These are phyloP conservation scores for Epinotia demarniana DNA, from an alignment of 2,888 invertebrate genomes.

Conservation along the genomic window DNA sequence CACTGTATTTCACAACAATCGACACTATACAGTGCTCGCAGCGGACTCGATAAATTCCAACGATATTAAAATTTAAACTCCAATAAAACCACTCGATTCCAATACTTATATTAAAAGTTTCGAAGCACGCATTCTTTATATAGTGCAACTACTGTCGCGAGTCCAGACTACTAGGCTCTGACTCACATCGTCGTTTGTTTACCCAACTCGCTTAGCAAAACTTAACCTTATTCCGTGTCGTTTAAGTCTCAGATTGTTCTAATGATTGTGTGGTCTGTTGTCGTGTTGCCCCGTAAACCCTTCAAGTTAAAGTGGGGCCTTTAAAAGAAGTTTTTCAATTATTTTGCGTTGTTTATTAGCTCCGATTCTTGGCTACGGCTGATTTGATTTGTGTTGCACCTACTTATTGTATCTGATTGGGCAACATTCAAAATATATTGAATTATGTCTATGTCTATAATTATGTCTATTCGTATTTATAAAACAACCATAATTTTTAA, in stretches of 20 bases:
- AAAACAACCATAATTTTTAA: too few relatives aligned
- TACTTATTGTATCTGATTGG: slow-evolving; percentile 26
- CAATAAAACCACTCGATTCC: slow-evolving; percentile 33
- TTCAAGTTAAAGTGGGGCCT: slow-evolving; percentile 23
- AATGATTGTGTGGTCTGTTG: background rate
- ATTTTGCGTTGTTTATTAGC: slow-evolving; percentile 40
- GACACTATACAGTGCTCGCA: background rate
- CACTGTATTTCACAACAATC: too few relatives aligned
- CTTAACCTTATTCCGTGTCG: background rate
- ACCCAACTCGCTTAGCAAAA: background rate
- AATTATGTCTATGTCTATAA: too few relatives aligned
- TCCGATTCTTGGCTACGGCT: slow-evolving; percentile 38
- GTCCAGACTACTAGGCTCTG: background rate
- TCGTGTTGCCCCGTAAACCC: background rate
- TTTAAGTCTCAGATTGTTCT: background rate
- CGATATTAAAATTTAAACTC: slow-evolving; percentile 29
- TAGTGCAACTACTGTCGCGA: slow-evolving; percentile 39
- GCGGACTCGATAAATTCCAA: slow-evolving; percentile 7
- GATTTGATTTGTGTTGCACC: slow-evolving; percentile 39
- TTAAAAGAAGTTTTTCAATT: slow-evolving; percentile 44
- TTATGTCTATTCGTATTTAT: too few relatives aligned
- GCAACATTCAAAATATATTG: background rate
- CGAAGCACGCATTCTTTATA: slow-evolving; percentile 37
- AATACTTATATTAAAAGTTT: slow-evolving; percentile 41
- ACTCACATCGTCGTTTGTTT: background rate